phyloP scores from a whole-genome alignment of 2,797 vertebrate genomes.

The Melanotaenia pygmaea region DNA sequence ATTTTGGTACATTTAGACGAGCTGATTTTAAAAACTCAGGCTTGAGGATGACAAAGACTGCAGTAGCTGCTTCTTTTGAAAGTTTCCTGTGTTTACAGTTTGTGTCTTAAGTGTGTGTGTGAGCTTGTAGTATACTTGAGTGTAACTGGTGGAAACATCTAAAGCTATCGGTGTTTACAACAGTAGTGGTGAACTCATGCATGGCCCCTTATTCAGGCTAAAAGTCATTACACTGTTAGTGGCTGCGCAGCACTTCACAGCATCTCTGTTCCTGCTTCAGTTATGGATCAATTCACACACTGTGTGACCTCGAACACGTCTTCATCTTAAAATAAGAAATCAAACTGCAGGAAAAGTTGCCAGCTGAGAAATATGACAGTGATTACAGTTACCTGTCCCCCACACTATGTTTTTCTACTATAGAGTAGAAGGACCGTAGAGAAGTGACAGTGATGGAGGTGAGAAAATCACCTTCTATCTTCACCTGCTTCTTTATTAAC shows the following conservation, averaged over 20 bases:
- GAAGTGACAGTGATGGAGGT: background rate
- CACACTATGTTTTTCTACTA: slow-evolving; percentile 8
- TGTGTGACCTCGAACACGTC: slow-evolving; percentile 31
- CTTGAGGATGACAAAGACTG: background rate
- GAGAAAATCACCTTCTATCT: slow-evolving; percentile 9
- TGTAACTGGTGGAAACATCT: background rate
- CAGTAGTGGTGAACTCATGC: background rate
- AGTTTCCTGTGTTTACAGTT: slow-evolving; percentile 13
- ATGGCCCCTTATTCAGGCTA: slow-evolving; percentile 33
- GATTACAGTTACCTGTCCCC: slow-evolving; percentile 17
- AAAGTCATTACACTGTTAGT: slow-evolving; percentile 56
- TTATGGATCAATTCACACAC: slow-evolving; percentile 48
- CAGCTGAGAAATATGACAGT: slow-evolving; percentile 5
- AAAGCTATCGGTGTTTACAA: background rate
- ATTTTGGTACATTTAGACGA: background rate
- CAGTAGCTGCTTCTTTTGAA: background rate
- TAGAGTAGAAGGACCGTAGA: background rate
- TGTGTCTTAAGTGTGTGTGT: background rate
- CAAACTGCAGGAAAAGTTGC: slow-evolving; percentile 12
- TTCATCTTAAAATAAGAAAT: slow-evolving; percentile 15
- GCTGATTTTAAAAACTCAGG: background rate
- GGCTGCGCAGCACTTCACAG: slow-evolving; percentile 39
- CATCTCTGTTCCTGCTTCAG: slow-evolving; percentile 48
- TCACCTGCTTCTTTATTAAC: slow-evolving; percentile 12
- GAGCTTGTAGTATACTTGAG: background rate